These are phyloP conservation scores for Axinella damicornis DNA, from an alignment of 37 sponge, comb jelly and placozoan genomes.

Conservation along the genomic window DNA sequence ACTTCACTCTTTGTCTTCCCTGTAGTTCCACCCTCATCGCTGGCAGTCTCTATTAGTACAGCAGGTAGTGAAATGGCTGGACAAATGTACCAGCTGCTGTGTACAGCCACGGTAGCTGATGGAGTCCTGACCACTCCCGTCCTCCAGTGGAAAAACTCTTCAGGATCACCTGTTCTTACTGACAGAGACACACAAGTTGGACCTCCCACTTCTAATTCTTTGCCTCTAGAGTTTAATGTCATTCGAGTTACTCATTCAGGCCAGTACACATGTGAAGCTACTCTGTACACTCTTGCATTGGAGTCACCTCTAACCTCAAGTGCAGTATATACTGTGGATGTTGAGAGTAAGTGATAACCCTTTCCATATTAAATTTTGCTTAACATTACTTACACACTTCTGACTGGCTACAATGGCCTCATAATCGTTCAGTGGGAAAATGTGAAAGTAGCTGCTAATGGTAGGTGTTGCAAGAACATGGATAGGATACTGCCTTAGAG, in stretches of 20 bases:
- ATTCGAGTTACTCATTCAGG: background rate
- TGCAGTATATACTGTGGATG: background rate
- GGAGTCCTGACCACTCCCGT: slow-evolving; percentile 23
- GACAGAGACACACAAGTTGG: background rate
- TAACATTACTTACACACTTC: too few relatives aligned
- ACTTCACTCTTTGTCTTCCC: background rate
- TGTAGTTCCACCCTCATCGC: slow-evolving; percentile 18
- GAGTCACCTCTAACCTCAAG: slow-evolving; percentile 4
- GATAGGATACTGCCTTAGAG: too few relatives aligned
- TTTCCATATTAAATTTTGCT: too few relatives aligned
- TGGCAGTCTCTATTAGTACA: background rate
- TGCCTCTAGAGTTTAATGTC: background rate
- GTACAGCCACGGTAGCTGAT: background rate
- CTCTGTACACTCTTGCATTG: slow-evolving; percentile 27
- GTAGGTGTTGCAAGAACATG: too few relatives aligned
- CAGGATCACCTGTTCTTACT: background rate
- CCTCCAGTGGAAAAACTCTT: slow-evolving; percentile 7
- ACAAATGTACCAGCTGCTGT: background rate
- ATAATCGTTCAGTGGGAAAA: too few relatives aligned
- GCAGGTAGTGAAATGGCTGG: slow-evolving; percentile 15
- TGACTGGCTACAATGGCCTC: too few relatives aligned
- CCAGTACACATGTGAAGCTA: slow-evolving; percentile 3
- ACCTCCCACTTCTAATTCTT: too few relatives aligned
- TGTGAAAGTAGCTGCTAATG: too few relatives aligned
- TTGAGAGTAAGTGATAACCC: slow-evolving; percentile 18